Percentiles rank a stretch among this genome's conserved stretches.
Evolutionary conservation across 2,888 invertebrate genomes (phyloP).

Genomic region (Drosophila merina): DNA sequence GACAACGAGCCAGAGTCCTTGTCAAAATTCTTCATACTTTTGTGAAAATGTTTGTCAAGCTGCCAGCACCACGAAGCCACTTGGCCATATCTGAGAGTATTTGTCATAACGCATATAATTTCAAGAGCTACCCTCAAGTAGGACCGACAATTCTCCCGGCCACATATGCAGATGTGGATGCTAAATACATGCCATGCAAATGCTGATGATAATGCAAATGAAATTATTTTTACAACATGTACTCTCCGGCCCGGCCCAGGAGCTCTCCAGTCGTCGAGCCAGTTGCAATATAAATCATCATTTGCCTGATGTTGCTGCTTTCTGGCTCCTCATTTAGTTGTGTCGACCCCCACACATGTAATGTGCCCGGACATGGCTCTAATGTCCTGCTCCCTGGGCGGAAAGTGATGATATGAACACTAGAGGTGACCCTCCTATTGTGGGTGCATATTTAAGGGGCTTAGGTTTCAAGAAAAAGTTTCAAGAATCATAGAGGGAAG

Average conservation of each 20-base stretch:
- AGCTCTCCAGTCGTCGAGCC: constrained; percentile 13
- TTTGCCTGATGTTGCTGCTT: constrained; percentile 54
- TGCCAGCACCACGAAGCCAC: constrained; percentile 45
- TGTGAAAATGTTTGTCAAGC: constrained; percentile 46
- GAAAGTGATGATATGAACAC: background rate
- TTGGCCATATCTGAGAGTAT: constrained; percentile 37
- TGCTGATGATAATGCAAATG: constrained; percentile 57
- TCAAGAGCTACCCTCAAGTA: constrained; percentile 36
- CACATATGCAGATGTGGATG: constrained; percentile 8
- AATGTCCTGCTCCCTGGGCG: constrained; percentile 39
- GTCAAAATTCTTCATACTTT: constrained; percentile 40
- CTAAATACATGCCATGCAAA: constrained; percentile 49
- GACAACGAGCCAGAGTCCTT: no score
- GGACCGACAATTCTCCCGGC: background rate
- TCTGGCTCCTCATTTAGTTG: constrained; percentile 22
- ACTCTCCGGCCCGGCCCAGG: constrained; percentile 25
- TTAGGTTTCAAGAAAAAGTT: background rate
- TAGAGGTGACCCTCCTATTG: background rate
- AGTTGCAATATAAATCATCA: constrained; percentile 73
- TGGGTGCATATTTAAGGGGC: background rate
- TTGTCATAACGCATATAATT: constrained; percentile 53
- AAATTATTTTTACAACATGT: constrained; percentile 63
- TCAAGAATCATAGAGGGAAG: background rate
- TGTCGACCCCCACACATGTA: constrained; percentile 46
- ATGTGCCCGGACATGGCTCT: constrained; percentile 49